Base-by-base conservation (phyloP, 2,113 vertebrate genomes). In the Triplophysa dalaica region DNA sequence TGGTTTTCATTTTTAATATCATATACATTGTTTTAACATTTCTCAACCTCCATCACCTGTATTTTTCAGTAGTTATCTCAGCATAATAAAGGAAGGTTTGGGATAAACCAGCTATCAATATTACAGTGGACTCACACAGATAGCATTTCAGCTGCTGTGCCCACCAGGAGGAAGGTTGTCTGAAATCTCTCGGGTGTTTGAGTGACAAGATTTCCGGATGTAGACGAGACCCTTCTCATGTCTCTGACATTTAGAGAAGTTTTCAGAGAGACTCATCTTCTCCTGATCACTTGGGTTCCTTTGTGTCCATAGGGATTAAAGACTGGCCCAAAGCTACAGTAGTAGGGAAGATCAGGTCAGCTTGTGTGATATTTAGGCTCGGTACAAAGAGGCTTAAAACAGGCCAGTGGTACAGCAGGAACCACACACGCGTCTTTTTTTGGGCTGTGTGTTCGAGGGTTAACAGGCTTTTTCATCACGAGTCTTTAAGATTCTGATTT, bases 221-320 rank as follows among this genome's bases (percentile, higher is more conserved):
- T 19, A 33, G 33, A 4, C 38, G 56, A 45, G 13, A 24, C 70
- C 56, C 54, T 16, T 58, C 8, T 58, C 54, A 58, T 8, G 16
- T 61, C 56, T 26, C n/a, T 73, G 70, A 73, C 70, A 73, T 73
- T 73, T 73, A 73, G 12, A 73, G n/a, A 24, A 60, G 70, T 17
- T 54, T 52, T 54, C 14, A 8, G 50, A 54, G 14, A 17, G 48
- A 50, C 48, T 50, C 48, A 50, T 50, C 48, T 50, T 50, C 48
- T 50, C 33, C 52, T 58, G 29, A 73, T 41, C 70, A 58, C 29
- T 58, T 69, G 43, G 67, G 26, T 69, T 43, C 67, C 8, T 69
- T 17, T 38, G 17, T 22, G 29, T 38, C 54, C 50, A 21, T 11
- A 60, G 26, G 56, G 56, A 74, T n/a, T 61, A 17, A n/a, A 16